Evolutionary conservation across 2,888 invertebrate species (phyloP), one percentile per base, ranked within the genome.

Genomic region (Cheilosia urbana): DNA sequence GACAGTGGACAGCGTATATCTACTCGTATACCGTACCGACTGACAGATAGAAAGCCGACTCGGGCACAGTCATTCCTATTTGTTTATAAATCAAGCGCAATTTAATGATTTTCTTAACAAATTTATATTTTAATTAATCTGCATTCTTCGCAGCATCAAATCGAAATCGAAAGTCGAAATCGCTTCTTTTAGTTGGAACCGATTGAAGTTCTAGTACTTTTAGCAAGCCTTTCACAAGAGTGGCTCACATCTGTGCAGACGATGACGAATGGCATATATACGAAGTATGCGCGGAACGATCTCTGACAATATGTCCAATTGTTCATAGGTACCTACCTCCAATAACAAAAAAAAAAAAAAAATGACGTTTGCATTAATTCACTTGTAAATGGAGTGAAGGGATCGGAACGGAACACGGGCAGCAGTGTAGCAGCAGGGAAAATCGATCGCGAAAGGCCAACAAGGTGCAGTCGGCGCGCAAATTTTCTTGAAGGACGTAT

Each of bases 401-500:
- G 83, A 65, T 30, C 5, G 15, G n/a, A 11, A 78, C 21, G 51
- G 9, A 9, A 21, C 15, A 78, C 21, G 53, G 34, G 3, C 30
- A 15, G 42, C 42, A 42, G 40, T 1, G 15, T 4, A 15, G 42
- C 24, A 42, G 42, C 58, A 51, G 45, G 4, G 51, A 45, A 58
- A 34, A 27, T 17, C 75, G 75, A 80, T 84, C 80, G 55, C 60
- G 27, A 84, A 69, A 69, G 79, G 79, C 79, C 83, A 79, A 77
- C 82, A 57, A 83, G 78, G 82, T 83, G 78, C 83, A 78, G 83
- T 62, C 37, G 75, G 24, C 17, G 75, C 80, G 75, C n/a, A n/a
- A 75, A 80, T 76, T 84, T 79, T 79, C 84, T 71, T 84, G 80
- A 84, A 84, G 84, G 84, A 84, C 84, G 84, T 83, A 72, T 68